These are phyloP conservation scores for Hirtodrosophila trivittata DNA, from an alignment of 2,888 invertebrate species.

Conservation along the genomic window DNA sequence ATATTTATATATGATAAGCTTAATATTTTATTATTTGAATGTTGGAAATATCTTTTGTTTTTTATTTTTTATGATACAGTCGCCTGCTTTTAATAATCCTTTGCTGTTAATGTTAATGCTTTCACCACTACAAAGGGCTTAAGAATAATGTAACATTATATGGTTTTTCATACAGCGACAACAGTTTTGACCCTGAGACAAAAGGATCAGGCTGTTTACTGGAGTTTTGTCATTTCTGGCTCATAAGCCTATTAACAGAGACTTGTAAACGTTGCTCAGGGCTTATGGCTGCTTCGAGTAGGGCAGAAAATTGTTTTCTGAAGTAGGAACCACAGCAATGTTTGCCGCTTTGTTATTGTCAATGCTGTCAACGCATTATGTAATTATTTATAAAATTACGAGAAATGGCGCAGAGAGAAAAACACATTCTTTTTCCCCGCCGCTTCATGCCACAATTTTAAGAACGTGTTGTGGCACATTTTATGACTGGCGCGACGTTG, in stretches of 20 bases:
- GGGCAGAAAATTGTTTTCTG: slow-evolving; percentile 21
- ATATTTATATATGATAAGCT: too few relatives aligned
- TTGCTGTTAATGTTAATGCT: too few relatives aligned
- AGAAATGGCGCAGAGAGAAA: slow-evolving; percentile 55
- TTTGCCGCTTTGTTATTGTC: slow-evolving; percentile 13
- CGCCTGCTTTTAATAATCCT: too few relatives aligned
- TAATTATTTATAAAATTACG: slow-evolving; percentile 77
- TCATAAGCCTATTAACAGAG: background rate
- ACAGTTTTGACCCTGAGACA: too few relatives aligned
- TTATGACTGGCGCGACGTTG: slow-evolving; percentile 57
- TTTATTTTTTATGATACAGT: too few relatives aligned
- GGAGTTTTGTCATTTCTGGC: background rate
- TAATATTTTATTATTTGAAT: too few relatives aligned
- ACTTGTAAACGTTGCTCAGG: slow-evolving; percentile 4
- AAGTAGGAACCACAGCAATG: slow-evolving; percentile 5
- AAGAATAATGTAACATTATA: too few relatives aligned
- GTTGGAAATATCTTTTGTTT: too few relatives aligned
- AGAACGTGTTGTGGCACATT: slow-evolving; percentile 68
- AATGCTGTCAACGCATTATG: slow-evolving; percentile 71
- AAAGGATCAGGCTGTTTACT: slow-evolving; percentile 1
- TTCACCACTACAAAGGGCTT: too few relatives aligned
- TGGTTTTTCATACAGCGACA: too few relatives aligned
- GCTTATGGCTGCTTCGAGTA: background rate
- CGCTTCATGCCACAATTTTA: slow-evolving; percentile 20
- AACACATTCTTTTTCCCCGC: slow-evolving; percentile 16